Evolutionary conservation across 2,113 vertebrate genomes (phyloP).

Genomic region (Gnathonemus echidnorhynchus): DNA sequence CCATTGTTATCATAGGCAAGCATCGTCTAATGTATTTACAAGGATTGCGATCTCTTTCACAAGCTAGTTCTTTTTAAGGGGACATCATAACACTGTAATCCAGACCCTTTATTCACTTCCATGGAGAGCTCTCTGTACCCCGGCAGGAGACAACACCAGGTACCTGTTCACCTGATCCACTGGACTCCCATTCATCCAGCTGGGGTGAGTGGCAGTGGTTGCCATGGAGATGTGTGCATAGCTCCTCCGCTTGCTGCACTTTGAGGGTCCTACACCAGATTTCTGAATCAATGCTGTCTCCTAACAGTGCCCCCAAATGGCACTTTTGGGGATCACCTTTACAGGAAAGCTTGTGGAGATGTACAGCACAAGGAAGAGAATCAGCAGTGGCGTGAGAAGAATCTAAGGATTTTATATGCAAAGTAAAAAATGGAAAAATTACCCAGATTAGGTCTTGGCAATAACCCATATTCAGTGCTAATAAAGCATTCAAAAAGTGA

Average conservation of each 20-base stretch:
- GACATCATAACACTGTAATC: background rate
- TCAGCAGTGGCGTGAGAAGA: background rate
- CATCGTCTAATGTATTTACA: background rate
- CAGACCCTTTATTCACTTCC: background rate
- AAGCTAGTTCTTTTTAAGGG: background rate
- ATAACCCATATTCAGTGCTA: background rate
- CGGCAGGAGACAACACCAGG: background rate
- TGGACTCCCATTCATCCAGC: constrained; percentile 20
- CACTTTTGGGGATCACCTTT: background rate
- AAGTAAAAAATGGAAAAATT: background rate
- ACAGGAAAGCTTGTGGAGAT: background rate
- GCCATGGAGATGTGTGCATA: constrained; percentile 23
- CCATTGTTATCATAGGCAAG: background rate
- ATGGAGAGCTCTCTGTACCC: background rate
- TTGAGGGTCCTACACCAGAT: constrained; percentile 34
- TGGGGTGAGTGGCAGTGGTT: constrained; percentile 24
- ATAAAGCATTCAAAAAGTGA: background rate
- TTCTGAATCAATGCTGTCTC: constrained; percentile 39
- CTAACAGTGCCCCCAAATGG: constrained; percentile 13
- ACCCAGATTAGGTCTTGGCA: background rate
- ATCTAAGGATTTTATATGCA: background rate
- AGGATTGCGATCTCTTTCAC: background rate
- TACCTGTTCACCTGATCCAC: constrained; percentile 21
- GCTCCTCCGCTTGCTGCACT: constrained; percentile 6
- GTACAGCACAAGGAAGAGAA: background rate